Conservation (phyloP, 1,140 invertebrate genomes). For the Amyelois transitella region DNA sequence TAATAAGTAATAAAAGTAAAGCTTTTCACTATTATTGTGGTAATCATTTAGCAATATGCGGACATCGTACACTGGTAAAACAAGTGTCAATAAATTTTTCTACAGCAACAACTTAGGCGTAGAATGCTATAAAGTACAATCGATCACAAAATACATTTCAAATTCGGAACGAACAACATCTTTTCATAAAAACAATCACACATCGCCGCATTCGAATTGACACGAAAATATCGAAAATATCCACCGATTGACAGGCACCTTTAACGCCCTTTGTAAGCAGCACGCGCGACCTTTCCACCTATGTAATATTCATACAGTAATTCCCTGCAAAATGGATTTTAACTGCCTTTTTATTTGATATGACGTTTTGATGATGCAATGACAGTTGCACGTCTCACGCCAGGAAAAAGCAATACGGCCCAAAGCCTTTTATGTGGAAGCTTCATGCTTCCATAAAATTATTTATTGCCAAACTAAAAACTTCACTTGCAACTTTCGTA, state of each 20-base stretch:
- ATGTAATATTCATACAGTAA: constrained; percentile 30
- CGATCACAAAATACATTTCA: neutral
- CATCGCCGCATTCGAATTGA: neutral
- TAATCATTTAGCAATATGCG: too few species aligned
- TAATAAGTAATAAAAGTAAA: too few species aligned
- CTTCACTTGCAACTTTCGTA: too few species aligned
- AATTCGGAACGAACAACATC: neutral
- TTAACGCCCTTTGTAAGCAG: constrained; percentile 27
- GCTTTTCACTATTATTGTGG: too few species aligned
- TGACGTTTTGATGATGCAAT: neutral
- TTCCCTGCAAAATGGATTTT: constrained; percentile 7
- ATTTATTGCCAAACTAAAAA: too few species aligned
- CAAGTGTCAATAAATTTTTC: too few species aligned
- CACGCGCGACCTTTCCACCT: constrained; percentile 28
- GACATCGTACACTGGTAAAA: too few species aligned
- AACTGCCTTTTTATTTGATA: neutral
- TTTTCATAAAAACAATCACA: constrained; percentile 5
- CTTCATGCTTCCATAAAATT: too few species aligned
- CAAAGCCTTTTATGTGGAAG: too few species aligned
- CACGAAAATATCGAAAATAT: constrained; percentile 28
- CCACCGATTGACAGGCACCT: constrained; percentile 42
- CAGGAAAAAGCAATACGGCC: too few species aligned
- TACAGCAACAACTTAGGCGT: too few species aligned
- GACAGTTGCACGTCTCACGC: neutral
- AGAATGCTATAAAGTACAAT: neutral